Percentiles rank a stretch among this genome's conserved stretches.
Conservation (phyloP, 2,797 vertebrate genomes). For the Valencia hispanica region DNA sequence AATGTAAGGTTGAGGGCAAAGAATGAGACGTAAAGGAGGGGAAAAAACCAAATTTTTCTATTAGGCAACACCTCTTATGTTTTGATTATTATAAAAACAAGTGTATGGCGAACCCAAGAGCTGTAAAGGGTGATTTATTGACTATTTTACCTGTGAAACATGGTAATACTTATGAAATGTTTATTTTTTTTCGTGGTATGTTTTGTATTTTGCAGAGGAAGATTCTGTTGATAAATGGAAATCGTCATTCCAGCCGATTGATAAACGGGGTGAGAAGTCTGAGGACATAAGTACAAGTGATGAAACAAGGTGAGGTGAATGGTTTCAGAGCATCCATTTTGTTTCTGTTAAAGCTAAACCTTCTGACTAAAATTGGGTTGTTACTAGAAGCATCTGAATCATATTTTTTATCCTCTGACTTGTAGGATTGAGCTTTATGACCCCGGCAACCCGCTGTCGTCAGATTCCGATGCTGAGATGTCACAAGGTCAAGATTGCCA, state of each 20-base stretch:
- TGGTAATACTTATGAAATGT: not conserved
- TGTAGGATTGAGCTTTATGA: slow-evolving; percentile 91
- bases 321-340: not conserved
- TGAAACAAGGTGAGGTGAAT: not conserved
- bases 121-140: too few species aligned
- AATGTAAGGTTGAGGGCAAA: not conserved
- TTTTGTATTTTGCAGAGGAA: slow-evolving; percentile 16
- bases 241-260: slow-evolving; percentile 59
- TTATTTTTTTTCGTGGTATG: not conserved
- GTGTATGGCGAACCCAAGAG: too few species aligned
- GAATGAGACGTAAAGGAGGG: not conserved
- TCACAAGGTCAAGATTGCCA: slow-evolving; percentile 73
- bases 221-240: slow-evolving; percentile 51
- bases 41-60: not conserved
- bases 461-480: slow-evolving; percentile 72
- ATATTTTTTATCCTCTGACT: slow-evolving; percentile 50
- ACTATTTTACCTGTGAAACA: too few species aligned
- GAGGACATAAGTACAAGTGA: slow-evolving; percentile 22
- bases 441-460: slow-evolving; percentile 88
- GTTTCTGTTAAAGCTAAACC: not conserved
- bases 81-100: too few species aligned
- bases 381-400: not conserved
- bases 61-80: not conserved
- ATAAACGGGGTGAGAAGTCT: not conserved
- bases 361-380: not conserved